Evolutionary conservation across 2,797 vertebrate species (phyloP), one percentile per base, ranked within the genome.

Genomic region (Silurus lanzhouensis): DNA sequence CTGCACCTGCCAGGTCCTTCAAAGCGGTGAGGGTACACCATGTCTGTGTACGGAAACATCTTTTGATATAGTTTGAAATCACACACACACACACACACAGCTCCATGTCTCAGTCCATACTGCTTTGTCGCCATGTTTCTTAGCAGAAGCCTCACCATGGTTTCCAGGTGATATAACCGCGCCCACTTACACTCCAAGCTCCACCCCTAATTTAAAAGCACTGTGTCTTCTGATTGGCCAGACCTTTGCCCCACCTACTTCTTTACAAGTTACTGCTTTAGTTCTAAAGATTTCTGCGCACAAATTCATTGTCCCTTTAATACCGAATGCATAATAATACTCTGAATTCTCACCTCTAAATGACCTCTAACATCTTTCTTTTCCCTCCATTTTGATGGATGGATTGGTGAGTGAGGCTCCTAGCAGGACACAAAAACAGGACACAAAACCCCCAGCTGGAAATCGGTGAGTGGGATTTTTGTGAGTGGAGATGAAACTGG

Each of bases 1-100:
- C 96, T 87, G 95, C 95, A 86, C 96, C 96, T 90, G 96, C 96
- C 85, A 94, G 96, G 85, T 96, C 96, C 89, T 97, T 97, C 92
- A 97, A 97, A 96, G 92, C 93, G 93, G 96, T 96, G 74, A 95
- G 86, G 74, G 88, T 66, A 6, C 81, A 17, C 5, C 10, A 6
- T 60, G 17, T 68, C 87, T 88, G 88, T 82, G 89, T 2, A 14
- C 46, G 52, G 25, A 46, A 55, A 55, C 12, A 7, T 58, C 60
- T 81, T 68, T 79, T 71, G 61, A 84, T 58, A 13, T 31, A 31
- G 31, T 31, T 31, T 31, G 31, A 31, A 31, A 31, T 31, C 74
- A 55, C 72, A 76, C 52, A 27, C 25, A 60, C 17, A 46, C 72
- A 17, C 38, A 64, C 77, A 64, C 77, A 5, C 4, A 46, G 19